Conservation (phyloP, 2,888 invertebrate species). For the Germaria angustata region DNA sequence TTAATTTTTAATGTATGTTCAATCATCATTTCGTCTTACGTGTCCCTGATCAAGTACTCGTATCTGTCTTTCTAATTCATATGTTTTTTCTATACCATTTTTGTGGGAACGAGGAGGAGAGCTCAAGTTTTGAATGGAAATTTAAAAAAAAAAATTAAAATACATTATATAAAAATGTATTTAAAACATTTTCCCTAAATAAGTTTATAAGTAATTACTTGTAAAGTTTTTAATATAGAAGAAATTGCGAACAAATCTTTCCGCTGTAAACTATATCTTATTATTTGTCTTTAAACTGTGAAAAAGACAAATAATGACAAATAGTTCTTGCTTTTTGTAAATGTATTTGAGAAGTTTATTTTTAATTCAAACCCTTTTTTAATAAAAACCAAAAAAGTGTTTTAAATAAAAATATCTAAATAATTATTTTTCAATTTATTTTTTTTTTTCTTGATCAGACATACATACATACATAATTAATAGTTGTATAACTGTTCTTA, state of each 20-base stretch:
- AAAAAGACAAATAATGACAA: slow-evolving; percentile 37
- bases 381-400: background rate
- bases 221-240: slow-evolving; percentile 19
- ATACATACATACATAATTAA: too few relatives aligned
- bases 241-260: background rate
- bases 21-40: slow-evolving; percentile 22
- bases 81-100: slow-evolving; percentile 7
- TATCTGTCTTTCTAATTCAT: background rate
- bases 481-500: background rate
- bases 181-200: slow-evolving; percentile 23
- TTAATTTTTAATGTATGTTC: slow-evolving; percentile 49
- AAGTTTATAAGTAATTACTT: slow-evolving; percentile 18
- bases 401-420: background rate
- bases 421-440: slow-evolving; percentile 13
- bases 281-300: slow-evolving; percentile 18
- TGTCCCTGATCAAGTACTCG: background rate
- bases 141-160: slow-evolving; percentile 14
- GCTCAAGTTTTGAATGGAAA: too few relatives aligned
- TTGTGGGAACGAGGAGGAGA: too few relatives aligned
- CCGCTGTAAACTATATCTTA: slow-evolving; percentile 42
- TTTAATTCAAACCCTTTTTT: background rate
- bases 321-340: slow-evolving; percentile 32
- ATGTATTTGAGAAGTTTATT: slow-evolving; percentile 30
- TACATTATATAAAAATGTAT: slow-evolving; percentile 62
- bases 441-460: slow-evolving; percentile 1